Conservation (phyloP, 2,797 vertebrate species). For the Myotis findleyi region DNA sequence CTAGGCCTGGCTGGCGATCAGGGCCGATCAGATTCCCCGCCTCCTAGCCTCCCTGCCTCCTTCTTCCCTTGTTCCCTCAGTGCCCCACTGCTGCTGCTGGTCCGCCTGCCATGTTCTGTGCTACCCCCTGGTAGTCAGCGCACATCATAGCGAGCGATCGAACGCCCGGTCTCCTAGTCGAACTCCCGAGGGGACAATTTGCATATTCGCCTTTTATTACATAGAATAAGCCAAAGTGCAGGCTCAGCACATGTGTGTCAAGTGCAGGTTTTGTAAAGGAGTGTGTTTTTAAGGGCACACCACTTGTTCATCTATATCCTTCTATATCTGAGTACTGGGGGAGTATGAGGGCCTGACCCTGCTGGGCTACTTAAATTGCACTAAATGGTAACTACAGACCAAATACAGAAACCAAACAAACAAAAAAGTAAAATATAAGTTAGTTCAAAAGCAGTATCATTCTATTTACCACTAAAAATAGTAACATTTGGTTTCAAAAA, state of each 20-base stretch:
- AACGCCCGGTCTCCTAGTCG: too few relatives aligned
- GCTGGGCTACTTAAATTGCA: neutral
- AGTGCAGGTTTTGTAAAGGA: neutral
- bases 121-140: too few relatives aligned
- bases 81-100: too few relatives aligned
- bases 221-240: neutral
- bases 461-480: constrained; percentile 1
- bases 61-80: too few relatives aligned
- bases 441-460: neutral
- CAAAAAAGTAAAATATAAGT: neutral
- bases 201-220: too few relatives aligned
- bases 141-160: too few relatives aligned
- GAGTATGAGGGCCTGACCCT: neutral
- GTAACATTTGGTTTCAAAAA: neutral
- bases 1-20: too few relatives aligned
- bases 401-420: neutral
- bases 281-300: neutral
- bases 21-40: too few relatives aligned
- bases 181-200: too few relatives aligned
- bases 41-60: too few relatives aligned
- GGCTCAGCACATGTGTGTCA: neutral
- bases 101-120: too few relatives aligned
- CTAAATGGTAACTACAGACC: neutral
- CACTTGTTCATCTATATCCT: neutral
- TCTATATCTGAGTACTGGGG: neutral